Evolutionary conservation across 2,797 vertebrate species (phyloP).

Genomic region (Loris lydekkerianus): DNA sequence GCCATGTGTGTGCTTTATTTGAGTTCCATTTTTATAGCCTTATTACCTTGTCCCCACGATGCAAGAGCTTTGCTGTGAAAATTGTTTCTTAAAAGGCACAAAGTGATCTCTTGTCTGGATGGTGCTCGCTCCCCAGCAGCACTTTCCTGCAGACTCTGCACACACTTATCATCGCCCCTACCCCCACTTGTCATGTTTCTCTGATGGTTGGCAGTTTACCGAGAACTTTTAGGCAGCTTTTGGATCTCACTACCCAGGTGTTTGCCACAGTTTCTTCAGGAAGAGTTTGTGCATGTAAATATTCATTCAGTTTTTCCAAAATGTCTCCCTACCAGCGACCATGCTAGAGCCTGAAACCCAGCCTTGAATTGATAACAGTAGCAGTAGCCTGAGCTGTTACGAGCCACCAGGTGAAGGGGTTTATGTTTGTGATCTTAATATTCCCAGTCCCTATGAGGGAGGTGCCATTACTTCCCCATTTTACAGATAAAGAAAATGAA

Average conservation of each 20-base stretch:
- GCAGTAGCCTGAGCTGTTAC: conserved; percentile 3
- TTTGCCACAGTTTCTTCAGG: conserved; percentile 29
- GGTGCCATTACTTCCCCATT: not conserved
- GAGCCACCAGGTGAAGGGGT: not conserved
- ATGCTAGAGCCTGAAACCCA: not conserved
- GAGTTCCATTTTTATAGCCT: conserved; percentile 82
- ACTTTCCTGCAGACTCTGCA: not conserved
- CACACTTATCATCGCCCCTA: conserved; percentile 2
- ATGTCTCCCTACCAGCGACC: not conserved
- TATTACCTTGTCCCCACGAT: conserved; percentile 82
- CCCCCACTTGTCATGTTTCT: conserved; percentile 50
- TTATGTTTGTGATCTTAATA: conserved; percentile 44
- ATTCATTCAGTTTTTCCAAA: not conserved
- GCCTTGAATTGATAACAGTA: not conserved
- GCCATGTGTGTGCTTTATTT: conserved; percentile 78
- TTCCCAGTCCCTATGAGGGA: not conserved
- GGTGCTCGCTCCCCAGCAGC: not conserved
- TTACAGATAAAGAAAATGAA: conserved; percentile 49
- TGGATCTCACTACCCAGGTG: conserved; percentile 22
- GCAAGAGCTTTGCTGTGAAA: conserved; percentile 79
- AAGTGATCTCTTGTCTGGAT: conserved; percentile 60
- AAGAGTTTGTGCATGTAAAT: conserved; percentile 28
- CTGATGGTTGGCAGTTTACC: conserved; percentile 57
- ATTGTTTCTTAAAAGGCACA: conserved; percentile 81
- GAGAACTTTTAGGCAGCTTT: conserved; percentile 65